A percentile compares a stretch with the other conserved stretches of the same genome.
Evolutionary conservation across 2,888 invertebrate genomes (phyloP).

Genomic region (Maniola hyperantus): DNA sequence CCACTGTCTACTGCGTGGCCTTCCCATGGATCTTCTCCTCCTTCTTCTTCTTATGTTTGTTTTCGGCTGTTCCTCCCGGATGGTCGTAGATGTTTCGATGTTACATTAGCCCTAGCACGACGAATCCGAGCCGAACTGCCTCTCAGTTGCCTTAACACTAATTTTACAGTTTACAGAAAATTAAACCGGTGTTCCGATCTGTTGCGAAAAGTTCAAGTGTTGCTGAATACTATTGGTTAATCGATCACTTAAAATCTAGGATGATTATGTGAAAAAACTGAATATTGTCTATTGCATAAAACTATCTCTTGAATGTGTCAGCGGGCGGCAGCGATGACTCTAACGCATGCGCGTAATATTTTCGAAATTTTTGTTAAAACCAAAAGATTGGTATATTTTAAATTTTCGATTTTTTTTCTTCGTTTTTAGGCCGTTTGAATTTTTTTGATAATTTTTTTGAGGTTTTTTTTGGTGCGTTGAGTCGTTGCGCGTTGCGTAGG

Average conservation of each 20-base stretch:
- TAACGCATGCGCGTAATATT: constrained; percentile 74
- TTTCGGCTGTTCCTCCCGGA: constrained; percentile 72
- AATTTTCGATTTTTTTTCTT: constrained; percentile 52
- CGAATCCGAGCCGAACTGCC: constrained; percentile 75
- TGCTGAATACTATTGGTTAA: constrained; percentile 78
- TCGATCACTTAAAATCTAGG: constrained; percentile 76
- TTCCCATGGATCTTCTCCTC: constrained; percentile 64
- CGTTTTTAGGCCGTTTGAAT: constrained; percentile 60
- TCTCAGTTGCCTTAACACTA: constrained; percentile 79
- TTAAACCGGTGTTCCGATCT: constrained; percentile 70
- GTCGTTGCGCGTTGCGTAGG: constrained; percentile 77
- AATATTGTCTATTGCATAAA: constrained; percentile 80
- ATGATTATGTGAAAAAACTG: constrained; percentile 76
- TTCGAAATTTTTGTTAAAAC: constrained; percentile 67
- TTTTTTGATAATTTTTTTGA: constrained; percentile 48
- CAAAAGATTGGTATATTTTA: constrained; percentile 71
- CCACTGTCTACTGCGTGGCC: constrained; percentile 65
- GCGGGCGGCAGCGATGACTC: constrained; percentile 66
- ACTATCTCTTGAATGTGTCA: constrained; percentile 79
- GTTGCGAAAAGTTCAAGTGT: constrained; percentile 75
- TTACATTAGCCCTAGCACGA: constrained; percentile 70
- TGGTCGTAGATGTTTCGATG: constrained; percentile 73
- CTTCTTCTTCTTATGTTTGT: constrained; percentile 58
- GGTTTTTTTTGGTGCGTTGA: constrained; percentile 54
- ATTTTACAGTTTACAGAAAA: constrained; percentile 70